phyloP scores from a whole-genome alignment of 2,888 invertebrate species.

The Temnothorax ravouxi region DNA sequence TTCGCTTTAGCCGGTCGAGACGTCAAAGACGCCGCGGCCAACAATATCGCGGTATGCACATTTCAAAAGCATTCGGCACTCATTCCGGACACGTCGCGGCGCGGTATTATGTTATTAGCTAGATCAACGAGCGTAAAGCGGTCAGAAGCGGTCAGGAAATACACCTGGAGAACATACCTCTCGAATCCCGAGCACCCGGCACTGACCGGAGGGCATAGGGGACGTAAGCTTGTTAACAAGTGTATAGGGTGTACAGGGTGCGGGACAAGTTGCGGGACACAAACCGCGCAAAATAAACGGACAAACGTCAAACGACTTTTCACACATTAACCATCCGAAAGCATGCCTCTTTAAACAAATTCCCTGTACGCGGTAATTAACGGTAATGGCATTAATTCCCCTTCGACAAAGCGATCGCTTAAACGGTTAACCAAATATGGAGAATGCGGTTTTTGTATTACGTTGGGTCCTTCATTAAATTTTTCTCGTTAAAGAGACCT shows the following conservation, averaged over 20 bases:
- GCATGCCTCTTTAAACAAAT: conserved; percentile 56
- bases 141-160: conserved; percentile 74
- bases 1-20: conserved; percentile 71
- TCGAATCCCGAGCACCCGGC: conserved; percentile 64
- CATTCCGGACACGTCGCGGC: conserved; percentile 74
- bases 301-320: conserved; percentile 74
- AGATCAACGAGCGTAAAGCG: conserved; percentile 79
- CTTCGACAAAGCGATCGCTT: conserved; percentile 52
- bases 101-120: conserved; percentile 79
- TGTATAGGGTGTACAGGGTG: conserved; percentile 62
- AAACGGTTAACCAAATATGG: conserved; percentile 48
- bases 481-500: conserved; percentile 48
- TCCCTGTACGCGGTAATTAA: conserved; percentile 48
- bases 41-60: conserved; percentile 73
- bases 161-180: conserved; percentile 67
- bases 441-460: conserved; percentile 46
- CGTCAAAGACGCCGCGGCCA: conserved; percentile 79
- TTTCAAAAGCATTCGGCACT: conserved; percentile 72
- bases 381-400: conserved; percentile 54
- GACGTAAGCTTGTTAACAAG: conserved; percentile 72
- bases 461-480: conserved; percentile 33
- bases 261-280: conserved; percentile 52
- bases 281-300: conserved; percentile 69
- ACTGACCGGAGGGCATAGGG: conserved; percentile 43
- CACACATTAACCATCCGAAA: conserved; percentile 65